Base-by-base conservation (phyloP, 2,888 invertebrate genomes). In the Apodemia hepburni region DNA sequence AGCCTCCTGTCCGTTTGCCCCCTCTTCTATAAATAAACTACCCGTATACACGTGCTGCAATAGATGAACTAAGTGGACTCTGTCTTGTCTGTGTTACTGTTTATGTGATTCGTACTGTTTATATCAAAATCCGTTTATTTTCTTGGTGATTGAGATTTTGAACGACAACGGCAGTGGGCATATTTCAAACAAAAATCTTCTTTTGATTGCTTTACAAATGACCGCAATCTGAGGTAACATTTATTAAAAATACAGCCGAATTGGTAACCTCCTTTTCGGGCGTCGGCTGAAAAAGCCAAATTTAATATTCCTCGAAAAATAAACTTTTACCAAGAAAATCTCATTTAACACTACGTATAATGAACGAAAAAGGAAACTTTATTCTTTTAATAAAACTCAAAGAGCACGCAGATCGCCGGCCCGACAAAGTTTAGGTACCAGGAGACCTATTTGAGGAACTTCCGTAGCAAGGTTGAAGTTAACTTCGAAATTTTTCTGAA, bases 101-200 rank as follows among this genome's bases (percentile, higher is more conserved):
- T 84, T 81, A 79, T 79, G 79, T 88, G 88, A 89, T 79, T 88
- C 87, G 86, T 69, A 76, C 73, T 77, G 79, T 80, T 79, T 84
- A 84, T 80, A 85, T 87, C 87, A 85, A 87, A 86, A 84, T 85
- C 86, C 81, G 84, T 84, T 76, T 70, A 78, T 80, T 79, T 73
- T 80, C 78, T 83, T 12, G 12, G 12, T 38, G 12, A 38, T 6
- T 3, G 38, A 38, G 11, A 12, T 4, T 38, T 38, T 0, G 2
- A 38, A 33, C 8, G 33, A 0, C 33, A 7, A 22, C 1, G 22
- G 2, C 22, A 2, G 22, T 22, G 22, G 22, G 22, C 22, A 22
- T 22, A 22, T 22, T 22, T 22, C 22, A 2, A 22, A 22, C 22
- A 22, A 22, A 22, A 22, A 22, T 1, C 1, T 22, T 22, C n/a